Evolutionary conservation across 2,797 vertebrate species (phyloP), one percentile per base, ranked within the genome.

Genomic region (Helicolenus hilgendorfi): DNA sequence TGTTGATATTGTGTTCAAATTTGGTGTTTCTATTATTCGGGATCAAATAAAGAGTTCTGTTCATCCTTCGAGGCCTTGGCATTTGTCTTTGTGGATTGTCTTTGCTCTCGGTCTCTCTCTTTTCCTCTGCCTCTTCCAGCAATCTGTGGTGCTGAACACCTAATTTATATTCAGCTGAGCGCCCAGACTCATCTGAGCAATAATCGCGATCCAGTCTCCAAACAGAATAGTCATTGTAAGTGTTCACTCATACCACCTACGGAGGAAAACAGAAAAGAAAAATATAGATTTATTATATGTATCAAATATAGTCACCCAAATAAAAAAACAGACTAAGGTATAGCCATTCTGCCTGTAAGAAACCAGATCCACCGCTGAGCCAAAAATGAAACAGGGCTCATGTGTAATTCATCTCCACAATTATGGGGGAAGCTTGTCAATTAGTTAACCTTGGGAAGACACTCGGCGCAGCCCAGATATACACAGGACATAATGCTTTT

Each of bases 81-180:
- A 89, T 95, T 94, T 91, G 92, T 93, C 89, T 82, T 92, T 79
- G 87, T 84, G 75, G 92, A 94, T 92, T 92, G 94, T 95, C 89
- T 94, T 94, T 96, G 91, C 91, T 91, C 87, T 91, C 18, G 18
- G 86, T 90, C 76, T 92, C 90, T 84, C 87, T 94, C 89, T 88
- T 49, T 20, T 90, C 85, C 81, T 90, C 79, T 92, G 85, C 85
- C 91, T 92, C 89, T 91, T 92, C 92, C 85, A 96, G 96, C 93
- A 94, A 95, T 96, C 92, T 93, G 93, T 96, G 96, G 94, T 90
- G 95, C 93, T 93, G 96, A 96, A 95, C 89, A 94, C 96, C 97
- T 97, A 97, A 98, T 97, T 97, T 97, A 97, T 96, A 98, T 98
- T 97, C 97, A 97, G 87, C 95, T 92, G 96, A 96, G 96, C 93